These are phyloP conservation scores for Neomorphus geoffroyi DNA, from an alignment of 2,797 vertebrate species.

Conservation along the genomic window DNA sequence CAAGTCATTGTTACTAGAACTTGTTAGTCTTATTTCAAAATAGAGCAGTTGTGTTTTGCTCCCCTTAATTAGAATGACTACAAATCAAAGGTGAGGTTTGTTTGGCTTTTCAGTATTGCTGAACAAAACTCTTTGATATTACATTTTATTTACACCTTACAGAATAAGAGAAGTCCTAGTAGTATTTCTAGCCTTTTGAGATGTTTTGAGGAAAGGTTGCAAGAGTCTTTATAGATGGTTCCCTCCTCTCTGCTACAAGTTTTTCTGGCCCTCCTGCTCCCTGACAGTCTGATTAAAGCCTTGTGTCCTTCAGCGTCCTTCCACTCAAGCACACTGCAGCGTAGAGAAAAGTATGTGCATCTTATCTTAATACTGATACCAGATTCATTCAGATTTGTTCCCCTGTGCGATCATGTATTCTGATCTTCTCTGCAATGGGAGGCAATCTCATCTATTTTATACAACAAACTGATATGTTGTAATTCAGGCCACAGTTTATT, in stretches of 20 bases:
- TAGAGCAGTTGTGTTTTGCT: neutral
- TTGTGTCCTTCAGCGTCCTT: neutral
- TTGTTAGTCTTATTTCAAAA: neutral
- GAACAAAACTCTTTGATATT: neutral
- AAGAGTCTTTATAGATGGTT: neutral
- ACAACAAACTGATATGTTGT: neutral
- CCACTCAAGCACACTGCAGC: neutral
- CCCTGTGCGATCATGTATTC: neutral
- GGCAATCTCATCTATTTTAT: neutral
- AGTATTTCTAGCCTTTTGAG: neutral
- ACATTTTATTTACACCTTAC: neutral
- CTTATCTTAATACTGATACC: neutral
- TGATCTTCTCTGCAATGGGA: neutral
- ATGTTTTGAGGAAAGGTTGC: neutral
- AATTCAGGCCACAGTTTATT: conserved; percentile 41
- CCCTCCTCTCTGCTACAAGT: neutral
- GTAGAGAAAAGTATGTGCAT: neutral
- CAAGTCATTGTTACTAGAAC: neutral
- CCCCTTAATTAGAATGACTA: neutral
- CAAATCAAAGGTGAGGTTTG: neutral
- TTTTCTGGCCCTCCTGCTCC: neutral
- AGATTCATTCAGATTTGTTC: neutral
- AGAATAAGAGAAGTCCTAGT: neutral
- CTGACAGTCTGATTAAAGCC: neutral
- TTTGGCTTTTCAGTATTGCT: neutral